Evolutionary conservation across 1,140 invertebrate species (phyloP).

Genomic region (Temnothorax longispinosus): DNA sequence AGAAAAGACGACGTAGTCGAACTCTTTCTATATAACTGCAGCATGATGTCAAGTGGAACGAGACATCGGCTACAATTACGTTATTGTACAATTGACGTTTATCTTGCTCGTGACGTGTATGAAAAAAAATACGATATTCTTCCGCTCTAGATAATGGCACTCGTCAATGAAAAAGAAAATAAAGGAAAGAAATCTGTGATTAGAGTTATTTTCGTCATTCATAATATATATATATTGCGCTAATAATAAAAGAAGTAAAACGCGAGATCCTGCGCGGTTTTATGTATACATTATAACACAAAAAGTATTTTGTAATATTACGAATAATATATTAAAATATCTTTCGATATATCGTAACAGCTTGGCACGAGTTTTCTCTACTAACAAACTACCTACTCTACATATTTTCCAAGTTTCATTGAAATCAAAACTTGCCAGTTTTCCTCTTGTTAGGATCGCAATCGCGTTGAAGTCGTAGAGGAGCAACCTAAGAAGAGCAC

Average conservation of each 20-base stretch:
- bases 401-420: constrained; percentile 54
- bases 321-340: neutral
- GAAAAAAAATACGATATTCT: neutral
- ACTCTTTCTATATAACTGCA: constrained; percentile 11
- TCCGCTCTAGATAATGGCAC: neutral
- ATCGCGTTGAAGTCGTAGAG: constrained; percentile 40
- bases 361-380: neutral
- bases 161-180: neutral
- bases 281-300: neutral
- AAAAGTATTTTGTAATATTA: neutral
- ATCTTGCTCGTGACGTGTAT: neutral
- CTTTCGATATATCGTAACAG: neutral
- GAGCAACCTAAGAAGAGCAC: constrained; percentile 52
- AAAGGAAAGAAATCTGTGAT: neutral
- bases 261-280: neutral
- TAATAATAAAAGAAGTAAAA: neutral
- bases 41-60: constrained; percentile 14
- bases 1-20: constrained; percentile 6
- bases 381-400: constrained; percentile 19
- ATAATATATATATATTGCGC: neutral
- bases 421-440: constrained; percentile 51
- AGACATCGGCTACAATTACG: constrained; percentile 26
- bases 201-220: neutral
- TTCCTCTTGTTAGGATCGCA: constrained; percentile 50
- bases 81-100: constrained; percentile 38